Conservation (phyloP, 2,797 vertebrate species). For the Myotis findleyi region DNA sequence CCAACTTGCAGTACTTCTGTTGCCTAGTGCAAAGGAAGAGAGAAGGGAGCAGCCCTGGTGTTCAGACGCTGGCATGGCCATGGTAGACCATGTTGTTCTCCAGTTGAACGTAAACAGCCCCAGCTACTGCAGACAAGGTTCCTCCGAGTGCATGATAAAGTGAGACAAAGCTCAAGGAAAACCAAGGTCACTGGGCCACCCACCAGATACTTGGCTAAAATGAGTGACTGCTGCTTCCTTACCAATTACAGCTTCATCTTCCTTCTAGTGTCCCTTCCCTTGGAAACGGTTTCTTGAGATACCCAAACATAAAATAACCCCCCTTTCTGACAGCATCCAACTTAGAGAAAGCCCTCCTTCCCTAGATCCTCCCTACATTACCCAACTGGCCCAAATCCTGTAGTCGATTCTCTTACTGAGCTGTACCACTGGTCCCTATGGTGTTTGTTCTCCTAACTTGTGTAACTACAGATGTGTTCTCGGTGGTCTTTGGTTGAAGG, state of each 20-base stretch:
- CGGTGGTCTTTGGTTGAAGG: not conserved
- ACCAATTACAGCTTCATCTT: not conserved
- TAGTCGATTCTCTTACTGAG: not conserved
- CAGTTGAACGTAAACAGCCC: rapidly evolving
- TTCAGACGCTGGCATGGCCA: not conserved
- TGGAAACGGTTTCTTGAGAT: not conserved
- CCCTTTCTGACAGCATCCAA: not conserved
- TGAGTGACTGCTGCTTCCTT: not conserved
- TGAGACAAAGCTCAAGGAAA: not conserved
- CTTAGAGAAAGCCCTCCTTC: not conserved
- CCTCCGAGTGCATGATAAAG: too few relatives aligned
- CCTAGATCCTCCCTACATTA: not conserved
- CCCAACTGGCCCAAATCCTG: not conserved
- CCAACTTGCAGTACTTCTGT: not conserved
- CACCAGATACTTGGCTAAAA: not conserved
- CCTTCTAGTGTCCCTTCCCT: not conserved
- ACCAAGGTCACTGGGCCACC: not conserved
- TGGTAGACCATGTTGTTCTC: not conserved
- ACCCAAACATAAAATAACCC: not conserved
- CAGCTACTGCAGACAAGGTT: not conserved
- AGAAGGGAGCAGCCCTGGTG: not conserved
- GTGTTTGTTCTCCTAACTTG: not conserved
- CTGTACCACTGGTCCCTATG: too few relatives aligned
- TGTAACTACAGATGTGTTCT: not conserved
- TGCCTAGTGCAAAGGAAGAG: not conserved